phyloP scores from a whole-genome alignment of 2,888 invertebrate genomes.

The Glaucopsyche alexis region DNA sequence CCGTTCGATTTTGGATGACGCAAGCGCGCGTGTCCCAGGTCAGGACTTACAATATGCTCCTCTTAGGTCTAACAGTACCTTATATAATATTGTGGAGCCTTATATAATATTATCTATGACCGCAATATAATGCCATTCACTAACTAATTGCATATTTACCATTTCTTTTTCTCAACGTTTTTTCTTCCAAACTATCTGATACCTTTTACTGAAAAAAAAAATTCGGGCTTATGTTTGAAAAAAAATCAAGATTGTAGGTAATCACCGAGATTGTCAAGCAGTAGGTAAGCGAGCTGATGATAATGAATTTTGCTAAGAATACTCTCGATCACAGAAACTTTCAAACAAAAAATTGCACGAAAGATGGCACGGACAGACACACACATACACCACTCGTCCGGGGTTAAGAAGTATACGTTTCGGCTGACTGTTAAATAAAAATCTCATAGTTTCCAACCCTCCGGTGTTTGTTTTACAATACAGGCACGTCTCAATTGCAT shows the following conservation, averaged over 20 bases:
- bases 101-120: constrained; percentile 24
- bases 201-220: neutral
- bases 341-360: too few species aligned
- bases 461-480: neutral
- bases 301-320: too few species aligned
- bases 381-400: neutral
- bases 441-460: constrained; percentile 2
- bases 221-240: too few species aligned
- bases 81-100: constrained; percentile 10
- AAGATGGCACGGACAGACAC: too few species aligned
- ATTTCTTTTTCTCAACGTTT: too few species aligned
- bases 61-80: constrained; percentile 30
- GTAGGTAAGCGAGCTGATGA: too few species aligned
- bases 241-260: too few species aligned
- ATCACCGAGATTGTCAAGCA: too few species aligned
- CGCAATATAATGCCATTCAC: neutral
- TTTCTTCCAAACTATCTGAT: neutral
- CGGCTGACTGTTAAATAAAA: neutral
- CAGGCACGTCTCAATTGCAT: constrained; percentile 21
- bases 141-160: neutral
- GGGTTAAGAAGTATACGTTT: neutral
- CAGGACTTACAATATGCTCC: constrained; percentile 36
- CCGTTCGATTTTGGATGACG: constrained; percentile 39
- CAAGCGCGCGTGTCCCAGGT: constrained; percentile 40
- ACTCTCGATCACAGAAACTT: too few species aligned